phyloP scores from a whole-genome alignment of 2,888 invertebrate genomes.

The Bugulina stolonifera region DNA sequence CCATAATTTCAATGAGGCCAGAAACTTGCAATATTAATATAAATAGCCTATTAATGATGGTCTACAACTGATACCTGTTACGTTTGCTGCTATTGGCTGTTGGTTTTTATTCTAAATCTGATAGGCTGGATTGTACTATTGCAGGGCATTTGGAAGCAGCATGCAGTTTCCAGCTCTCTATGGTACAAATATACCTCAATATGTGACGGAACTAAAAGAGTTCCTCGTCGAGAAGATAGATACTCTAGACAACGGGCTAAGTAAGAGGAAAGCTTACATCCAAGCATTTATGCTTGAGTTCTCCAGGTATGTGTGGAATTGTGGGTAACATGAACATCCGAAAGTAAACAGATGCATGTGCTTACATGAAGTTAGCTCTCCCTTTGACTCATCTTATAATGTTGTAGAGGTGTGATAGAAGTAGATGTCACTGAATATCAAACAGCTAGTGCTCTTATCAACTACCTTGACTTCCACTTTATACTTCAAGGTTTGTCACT shows the following conservation, averaged over 20 bases:
- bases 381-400: too few species aligned
- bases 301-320: constrained; percentile 44
- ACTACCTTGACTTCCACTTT: constrained; percentile 18
- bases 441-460: constrained; percentile 17
- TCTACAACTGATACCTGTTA: too few species aligned
- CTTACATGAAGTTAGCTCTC: too few species aligned
- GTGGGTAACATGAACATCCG: too few species aligned
- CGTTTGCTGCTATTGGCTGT: too few species aligned
- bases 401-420: neutral
- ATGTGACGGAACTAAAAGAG: constrained; percentile 17
- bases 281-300: constrained; percentile 53
- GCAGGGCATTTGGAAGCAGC: neutral
- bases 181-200: neutral
- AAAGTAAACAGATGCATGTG: too few species aligned
- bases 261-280: constrained; percentile 55
- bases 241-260: neutral
- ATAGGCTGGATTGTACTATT: too few species aligned
- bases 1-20: too few species aligned
- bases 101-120: too few species aligned
- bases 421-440: neutral
- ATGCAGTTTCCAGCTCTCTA: neutral
- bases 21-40: too few species aligned
- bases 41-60: too few species aligned
- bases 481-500: constrained; percentile 11
- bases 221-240: neutral